These are phyloP conservation scores for Polydesmus complanatus DNA, from an alignment of 2,888 invertebrate genomes.

Conservation along the genomic window DNA sequence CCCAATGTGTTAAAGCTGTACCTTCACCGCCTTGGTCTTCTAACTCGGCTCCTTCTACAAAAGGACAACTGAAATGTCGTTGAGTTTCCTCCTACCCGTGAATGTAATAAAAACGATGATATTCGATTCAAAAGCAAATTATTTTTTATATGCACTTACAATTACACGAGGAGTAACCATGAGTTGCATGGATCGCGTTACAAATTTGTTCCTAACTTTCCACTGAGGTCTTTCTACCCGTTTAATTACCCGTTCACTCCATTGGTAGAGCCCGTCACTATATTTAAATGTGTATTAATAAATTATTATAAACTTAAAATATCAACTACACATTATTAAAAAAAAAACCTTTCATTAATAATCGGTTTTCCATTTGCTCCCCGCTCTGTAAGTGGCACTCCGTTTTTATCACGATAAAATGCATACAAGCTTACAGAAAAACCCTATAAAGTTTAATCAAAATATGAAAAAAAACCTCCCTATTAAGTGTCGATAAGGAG, in stretches of 20 bases:
- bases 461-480: too few relatives aligned
- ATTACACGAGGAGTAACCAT: conserved; percentile 84
- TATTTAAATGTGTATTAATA: conserved; percentile 1
- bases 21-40: conserved; percentile 98
- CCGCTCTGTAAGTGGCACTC: conserved; percentile 69
- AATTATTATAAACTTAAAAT: neutral
- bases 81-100: conserved; percentile 54
- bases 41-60: conserved; percentile 86
- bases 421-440: conserved; percentile 95
- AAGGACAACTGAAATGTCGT: conserved; percentile 70
- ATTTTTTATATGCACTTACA: conserved; percentile 23
- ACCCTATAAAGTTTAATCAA: conserved; percentile 46
- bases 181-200: conserved; percentile 63
- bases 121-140: conserved; percentile 1
- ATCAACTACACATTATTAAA: conserved; percentile 2
- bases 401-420: conserved; percentile 82
- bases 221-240: conserved; percentile 54
- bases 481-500: conserved; percentile 10
- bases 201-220: conserved; percentile 62
- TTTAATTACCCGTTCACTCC: conserved; percentile 78
- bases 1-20: conserved; percentile 95
- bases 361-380: conserved; percentile 76
- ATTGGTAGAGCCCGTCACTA: conserved; percentile 30
- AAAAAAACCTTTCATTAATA: conserved; percentile 66
- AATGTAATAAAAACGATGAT: conserved; percentile 7